Percentiles rank a stretch among this genome's conserved stretches.
Conservation (phyloP, 1,140 invertebrate genomes). For the Orchesella cincta region DNA sequence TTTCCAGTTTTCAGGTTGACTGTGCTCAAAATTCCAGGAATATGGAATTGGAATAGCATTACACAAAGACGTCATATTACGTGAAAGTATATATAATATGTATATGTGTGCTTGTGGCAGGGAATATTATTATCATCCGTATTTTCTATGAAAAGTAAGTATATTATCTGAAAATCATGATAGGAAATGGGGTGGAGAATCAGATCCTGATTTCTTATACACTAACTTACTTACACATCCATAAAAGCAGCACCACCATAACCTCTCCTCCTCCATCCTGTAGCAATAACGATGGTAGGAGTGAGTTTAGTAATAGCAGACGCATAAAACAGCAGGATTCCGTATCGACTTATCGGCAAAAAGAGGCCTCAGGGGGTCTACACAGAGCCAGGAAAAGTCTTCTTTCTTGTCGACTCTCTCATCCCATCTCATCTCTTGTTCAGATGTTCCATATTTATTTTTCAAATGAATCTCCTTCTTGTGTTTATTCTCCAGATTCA, state of each 20-base stretch:
- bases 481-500: neutral
- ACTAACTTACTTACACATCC: neutral
- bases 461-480: conserved; percentile 22
- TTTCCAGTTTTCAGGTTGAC: too few relatives aligned
- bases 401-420: neutral
- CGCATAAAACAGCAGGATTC: conserved; percentile 12
- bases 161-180: conserved; percentile 24
- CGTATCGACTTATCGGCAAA: conserved; percentile 25
- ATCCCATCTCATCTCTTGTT: neutral
- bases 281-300: neutral
- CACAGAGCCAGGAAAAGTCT: neutral
- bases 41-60: too few relatives aligned
- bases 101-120: too few relatives aligned
- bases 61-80: too few relatives aligned
- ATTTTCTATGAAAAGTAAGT: too few relatives aligned
- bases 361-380: conserved; percentile 19
- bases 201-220: neutral
- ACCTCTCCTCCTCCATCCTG: neutral
- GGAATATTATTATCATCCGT: too few relatives aligned
- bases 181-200: conserved; percentile 18
- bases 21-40: too few relatives aligned
- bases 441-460: conserved; percentile 21
- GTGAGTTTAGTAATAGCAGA: neutral
- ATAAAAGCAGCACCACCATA: neutral
- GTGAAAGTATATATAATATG: too few relatives aligned